These are phyloP conservation scores for Malurus leucopterus DNA, from an alignment of 2,797 vertebrate species.

Conservation along the genomic window DNA sequence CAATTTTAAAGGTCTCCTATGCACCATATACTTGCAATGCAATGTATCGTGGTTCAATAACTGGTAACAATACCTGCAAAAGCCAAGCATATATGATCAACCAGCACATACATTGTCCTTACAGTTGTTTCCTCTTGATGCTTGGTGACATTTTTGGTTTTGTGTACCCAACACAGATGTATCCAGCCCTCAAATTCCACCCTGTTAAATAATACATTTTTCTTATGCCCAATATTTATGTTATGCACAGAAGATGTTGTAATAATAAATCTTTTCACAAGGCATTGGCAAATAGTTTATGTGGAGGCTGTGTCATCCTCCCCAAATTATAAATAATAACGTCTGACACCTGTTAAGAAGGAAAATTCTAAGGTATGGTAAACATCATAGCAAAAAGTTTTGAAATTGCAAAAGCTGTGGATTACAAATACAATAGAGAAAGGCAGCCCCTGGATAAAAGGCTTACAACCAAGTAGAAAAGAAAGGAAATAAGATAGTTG, in stretches of 20 bases:
- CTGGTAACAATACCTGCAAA: conserved; percentile 75
- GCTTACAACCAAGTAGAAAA: background rate
- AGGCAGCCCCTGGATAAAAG: background rate
- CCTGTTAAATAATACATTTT: conserved; percentile 45
- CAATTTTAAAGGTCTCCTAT: background rate
- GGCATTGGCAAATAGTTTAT: background rate
- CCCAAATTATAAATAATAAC: background rate
- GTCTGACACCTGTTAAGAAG: background rate
- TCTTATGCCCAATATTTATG: background rate
- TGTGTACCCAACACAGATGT: conserved; percentile 79
- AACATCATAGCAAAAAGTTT: background rate
- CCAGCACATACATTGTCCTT: conserved; percentile 81
- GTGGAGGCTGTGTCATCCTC: background rate
- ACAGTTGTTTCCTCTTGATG: conserved; percentile 84
- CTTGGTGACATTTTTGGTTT: conserved; percentile 81
- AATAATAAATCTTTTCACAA: background rate
- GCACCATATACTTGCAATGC: background rate
- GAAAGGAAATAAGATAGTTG: background rate
- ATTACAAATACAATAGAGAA: background rate
- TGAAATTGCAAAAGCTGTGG: background rate
- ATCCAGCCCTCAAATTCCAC: conserved; percentile 84
- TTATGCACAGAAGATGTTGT: background rate
- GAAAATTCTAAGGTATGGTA: background rate
- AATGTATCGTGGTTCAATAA: background rate
- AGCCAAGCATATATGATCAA: conserved; percentile 85